A percentile compares a stretch with the other conserved stretches of the same genome.
These are phyloP conservation scores for Montipora capitata DNA, from an alignment of 92 coral and sea anemone genomes.

Conservation along the genomic window DNA sequence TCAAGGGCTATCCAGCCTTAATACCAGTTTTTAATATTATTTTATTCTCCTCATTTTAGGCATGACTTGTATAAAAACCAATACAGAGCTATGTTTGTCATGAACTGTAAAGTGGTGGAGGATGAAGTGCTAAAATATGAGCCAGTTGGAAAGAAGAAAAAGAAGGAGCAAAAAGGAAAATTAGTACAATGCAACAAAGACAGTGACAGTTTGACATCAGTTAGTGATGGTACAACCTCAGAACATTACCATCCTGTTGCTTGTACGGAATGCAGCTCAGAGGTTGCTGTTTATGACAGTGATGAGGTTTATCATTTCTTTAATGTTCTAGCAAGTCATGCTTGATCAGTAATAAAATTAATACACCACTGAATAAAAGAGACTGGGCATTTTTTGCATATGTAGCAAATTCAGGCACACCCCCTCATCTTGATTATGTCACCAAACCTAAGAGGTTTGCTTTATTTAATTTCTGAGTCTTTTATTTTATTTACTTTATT, in stretches of 20 bases:
- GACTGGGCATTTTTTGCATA: not conserved
- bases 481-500: not conserved
- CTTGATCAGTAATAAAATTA: constrained; percentile 39
- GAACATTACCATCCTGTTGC: constrained; percentile 94
- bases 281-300: constrained; percentile 95
- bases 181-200: constrained; percentile 57
- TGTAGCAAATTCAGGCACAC: not conserved
- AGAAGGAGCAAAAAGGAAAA: constrained; percentile 78
- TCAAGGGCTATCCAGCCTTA: too few relatives aligned
- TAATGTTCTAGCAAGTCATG: constrained; percentile 93
- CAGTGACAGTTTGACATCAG: constrained; percentile 2
- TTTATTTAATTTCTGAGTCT: too few relatives aligned
- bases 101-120: constrained; percentile 89
- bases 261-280: constrained; percentile 92
- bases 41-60: constrained; percentile 50
- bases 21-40: not conserved
- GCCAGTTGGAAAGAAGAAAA: constrained; percentile 80
- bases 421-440: not conserved
- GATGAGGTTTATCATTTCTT: constrained; percentile 98
- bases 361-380: not conserved
- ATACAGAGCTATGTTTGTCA: constrained; percentile 99
- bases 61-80: constrained; percentile 94
- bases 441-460: too few relatives aligned
- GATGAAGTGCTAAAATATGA: constrained; percentile 93
- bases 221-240: constrained; percentile 33